Percentiles rank a stretch among this genome's conserved stretches.
These are phyloP conservation scores for Tipula helvola DNA, from an alignment of 2,888 invertebrate species.

Conservation along the genomic window DNA sequence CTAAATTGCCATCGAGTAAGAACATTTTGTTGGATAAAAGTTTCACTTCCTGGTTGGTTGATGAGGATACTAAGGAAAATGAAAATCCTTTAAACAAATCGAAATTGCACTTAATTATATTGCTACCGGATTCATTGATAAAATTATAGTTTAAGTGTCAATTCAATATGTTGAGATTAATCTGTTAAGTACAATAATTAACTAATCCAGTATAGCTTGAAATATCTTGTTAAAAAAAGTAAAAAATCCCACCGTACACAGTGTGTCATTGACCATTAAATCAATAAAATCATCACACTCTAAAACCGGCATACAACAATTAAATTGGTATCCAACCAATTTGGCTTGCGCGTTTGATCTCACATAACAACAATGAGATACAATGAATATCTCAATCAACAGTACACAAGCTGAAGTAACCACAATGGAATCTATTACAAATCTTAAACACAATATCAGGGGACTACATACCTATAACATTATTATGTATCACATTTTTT, in stretches of 20 bases:
- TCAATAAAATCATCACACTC: not conserved
- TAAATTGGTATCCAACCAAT: not conserved
- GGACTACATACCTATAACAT: not conserved
- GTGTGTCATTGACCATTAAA: not conserved
- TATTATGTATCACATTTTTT: not conserved
- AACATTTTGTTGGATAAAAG: too few species aligned
- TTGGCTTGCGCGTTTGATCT: slow-evolving; percentile 4
- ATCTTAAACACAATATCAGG: not conserved
- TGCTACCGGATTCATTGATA: too few species aligned
- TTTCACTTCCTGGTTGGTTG: too few species aligned
- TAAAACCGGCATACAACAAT: not conserved
- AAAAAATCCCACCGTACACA: not conserved
- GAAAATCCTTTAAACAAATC: too few species aligned
- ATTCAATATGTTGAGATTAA: too few species aligned
- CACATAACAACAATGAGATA: not conserved
- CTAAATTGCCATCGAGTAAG: too few species aligned
- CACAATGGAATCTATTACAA: not conserved
- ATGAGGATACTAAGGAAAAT: too few species aligned
- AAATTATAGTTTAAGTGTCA: too few species aligned
- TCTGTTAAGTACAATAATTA: too few species aligned
- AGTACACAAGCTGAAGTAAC: not conserved
- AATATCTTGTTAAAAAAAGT: too few species aligned
- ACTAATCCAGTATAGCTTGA: too few species aligned
- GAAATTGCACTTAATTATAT: too few species aligned
- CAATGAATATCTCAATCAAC: slow-evolving; percentile 4